Conservation (phyloP, 2,797 vertebrate species). For the Podarcis lilfordi region DNA sequence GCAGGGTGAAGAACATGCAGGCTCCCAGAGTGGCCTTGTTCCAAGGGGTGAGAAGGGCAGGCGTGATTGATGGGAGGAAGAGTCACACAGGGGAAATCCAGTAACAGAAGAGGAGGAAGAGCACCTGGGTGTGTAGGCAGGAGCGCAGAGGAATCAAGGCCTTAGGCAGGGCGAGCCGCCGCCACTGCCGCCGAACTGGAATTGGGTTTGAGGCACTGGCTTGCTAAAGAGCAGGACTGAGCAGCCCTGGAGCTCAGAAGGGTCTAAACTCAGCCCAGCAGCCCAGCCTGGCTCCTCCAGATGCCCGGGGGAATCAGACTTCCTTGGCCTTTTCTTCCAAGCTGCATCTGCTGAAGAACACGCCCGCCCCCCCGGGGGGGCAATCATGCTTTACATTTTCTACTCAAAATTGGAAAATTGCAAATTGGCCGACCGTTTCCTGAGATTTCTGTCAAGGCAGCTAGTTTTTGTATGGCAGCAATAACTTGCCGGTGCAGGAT, state of each 20-base stretch:
- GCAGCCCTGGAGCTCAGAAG: neutral
- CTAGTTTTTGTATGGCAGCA: no score
- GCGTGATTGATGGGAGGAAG: neutral
- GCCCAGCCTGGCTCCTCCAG: no score
- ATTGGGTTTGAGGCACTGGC: neutral
- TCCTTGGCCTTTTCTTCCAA: no score
- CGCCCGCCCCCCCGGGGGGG: rapidly evolving
- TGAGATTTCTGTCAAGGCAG: no score
- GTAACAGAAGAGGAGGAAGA: neutral
- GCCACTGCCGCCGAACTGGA: no score
- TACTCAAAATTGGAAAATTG: no score
- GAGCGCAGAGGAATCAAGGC: neutral
- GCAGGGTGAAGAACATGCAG: neutral
- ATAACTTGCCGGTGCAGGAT: no score
- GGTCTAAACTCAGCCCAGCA: neutral
- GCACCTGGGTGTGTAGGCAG: neutral
- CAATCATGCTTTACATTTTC: no score
- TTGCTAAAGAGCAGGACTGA: neutral
- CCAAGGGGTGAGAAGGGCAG: neutral
- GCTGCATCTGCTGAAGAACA: no score
- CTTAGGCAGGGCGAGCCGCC: no score
- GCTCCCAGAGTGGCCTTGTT: neutral
- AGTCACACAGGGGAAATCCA: neutral
- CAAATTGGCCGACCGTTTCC: no score
- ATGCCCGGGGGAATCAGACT: no score